These are phyloP conservation scores for Ibycter americanus DNA, from an alignment of 2,797 vertebrate genomes.

Conservation along the genomic window DNA sequence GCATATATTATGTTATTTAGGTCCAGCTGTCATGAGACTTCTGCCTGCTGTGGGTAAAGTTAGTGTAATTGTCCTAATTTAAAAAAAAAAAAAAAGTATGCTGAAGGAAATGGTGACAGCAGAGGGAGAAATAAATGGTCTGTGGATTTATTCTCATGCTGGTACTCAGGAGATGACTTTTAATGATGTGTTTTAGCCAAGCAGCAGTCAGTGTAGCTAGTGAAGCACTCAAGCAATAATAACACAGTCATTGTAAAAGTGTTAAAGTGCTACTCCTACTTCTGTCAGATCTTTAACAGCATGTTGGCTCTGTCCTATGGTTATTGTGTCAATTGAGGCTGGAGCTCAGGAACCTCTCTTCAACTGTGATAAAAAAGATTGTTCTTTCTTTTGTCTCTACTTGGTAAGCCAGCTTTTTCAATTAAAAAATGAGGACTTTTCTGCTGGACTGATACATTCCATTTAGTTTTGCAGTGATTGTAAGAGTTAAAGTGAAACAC, in stretches of 20 bases:
- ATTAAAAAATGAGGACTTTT: not conserved
- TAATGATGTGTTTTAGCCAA: not conserved
- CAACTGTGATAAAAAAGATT: not conserved
- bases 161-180: not conserved
- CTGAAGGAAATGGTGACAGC: not conserved
- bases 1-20: not conserved
- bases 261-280: not conserved
- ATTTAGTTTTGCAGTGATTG: not conserved
- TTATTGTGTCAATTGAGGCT: not conserved
- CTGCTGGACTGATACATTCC: not conserved
- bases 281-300: not conserved
- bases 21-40: not conserved
- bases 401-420: not conserved
- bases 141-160: not conserved
- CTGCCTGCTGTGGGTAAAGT: not conserved
- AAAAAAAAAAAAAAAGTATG: not conserved
- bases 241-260: not conserved
- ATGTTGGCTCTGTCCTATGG: not conserved
- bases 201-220: not conserved
- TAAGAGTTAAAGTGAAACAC: not conserved
- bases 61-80: not conserved
- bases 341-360: not conserved
- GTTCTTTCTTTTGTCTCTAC: not conserved
- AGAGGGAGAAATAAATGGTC: rapidly evolving
- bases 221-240: not conserved